Evolutionary conservation across 1,140 invertebrate species (phyloP).

Genomic region (Scaptodrosophila lebanonensis): DNA sequence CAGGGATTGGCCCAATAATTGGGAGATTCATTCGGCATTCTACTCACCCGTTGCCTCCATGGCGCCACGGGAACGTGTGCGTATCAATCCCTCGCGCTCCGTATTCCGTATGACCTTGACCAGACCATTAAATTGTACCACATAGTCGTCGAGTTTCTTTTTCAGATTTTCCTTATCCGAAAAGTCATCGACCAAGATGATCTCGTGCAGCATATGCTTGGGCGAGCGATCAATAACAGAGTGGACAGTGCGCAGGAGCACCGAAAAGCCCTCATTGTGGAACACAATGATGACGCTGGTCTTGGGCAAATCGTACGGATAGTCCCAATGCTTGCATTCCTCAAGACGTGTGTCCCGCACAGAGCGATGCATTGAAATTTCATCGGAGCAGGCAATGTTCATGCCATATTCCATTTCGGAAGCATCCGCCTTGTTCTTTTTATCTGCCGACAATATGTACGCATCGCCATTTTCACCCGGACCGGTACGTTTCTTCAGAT

Average conservation of each 20-base stretch:
- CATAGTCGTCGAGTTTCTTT: constrained; percentile 91
- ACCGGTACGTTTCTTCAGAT: constrained; percentile 81
- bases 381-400: constrained; percentile 98
- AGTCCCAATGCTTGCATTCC: constrained; percentile 98
- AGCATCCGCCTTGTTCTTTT: constrained; percentile 84
- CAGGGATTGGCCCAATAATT: background rate
- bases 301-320: constrained; percentile 90
- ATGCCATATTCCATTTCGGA: constrained; percentile 95
- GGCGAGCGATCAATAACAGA: constrained; percentile 96
- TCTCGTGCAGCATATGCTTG: constrained; percentile 92
- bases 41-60: constrained; percentile 87
- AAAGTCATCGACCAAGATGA: constrained; percentile 98
- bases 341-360: constrained; percentile 91
- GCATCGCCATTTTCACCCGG: constrained; percentile 88
- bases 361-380: constrained; percentile 87
- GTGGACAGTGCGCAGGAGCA: constrained; percentile 96
- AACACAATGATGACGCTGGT: constrained; percentile 98
- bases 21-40: background rate
- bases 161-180: constrained; percentile 97
- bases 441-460: constrained; percentile 64
- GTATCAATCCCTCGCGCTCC: constrained; percentile 93
- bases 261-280: constrained; percentile 98
- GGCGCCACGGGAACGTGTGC: constrained; percentile 95
- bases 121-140: constrained; percentile 91
- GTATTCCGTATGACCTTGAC: constrained; percentile 91